Evolutionary conservation across 2,888 invertebrate species (phyloP).

Genomic region (Scrobipalpa atriplicella): DNA sequence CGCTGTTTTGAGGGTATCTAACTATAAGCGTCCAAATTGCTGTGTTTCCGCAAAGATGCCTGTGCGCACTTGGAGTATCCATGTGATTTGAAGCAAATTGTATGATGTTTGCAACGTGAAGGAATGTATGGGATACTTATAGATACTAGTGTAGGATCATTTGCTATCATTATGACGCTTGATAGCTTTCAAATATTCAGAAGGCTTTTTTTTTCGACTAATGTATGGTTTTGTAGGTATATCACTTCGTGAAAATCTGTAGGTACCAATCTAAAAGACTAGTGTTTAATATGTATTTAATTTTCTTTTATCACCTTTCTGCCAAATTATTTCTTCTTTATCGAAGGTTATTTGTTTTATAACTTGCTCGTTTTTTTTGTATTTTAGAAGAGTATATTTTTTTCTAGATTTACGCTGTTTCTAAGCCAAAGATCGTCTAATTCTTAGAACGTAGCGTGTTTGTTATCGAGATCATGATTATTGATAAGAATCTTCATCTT

Average conservation of each 20-base stretch:
- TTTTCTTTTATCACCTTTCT: no score
- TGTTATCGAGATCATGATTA: slow-evolving; percentile 2
- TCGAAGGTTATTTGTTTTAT: no score
- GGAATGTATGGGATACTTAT: slow-evolving; percentile 1
- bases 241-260: no score
- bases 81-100: not conserved
- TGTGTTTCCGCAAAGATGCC: slow-evolving; percentile 46
- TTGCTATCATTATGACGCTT: no score
- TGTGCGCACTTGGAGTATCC: slow-evolving; percentile 49
- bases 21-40: slow-evolving; percentile 46
- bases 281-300: no score
- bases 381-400: not conserved
- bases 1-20: slow-evolving; percentile 50
- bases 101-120: not conserved
- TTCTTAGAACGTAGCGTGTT: slow-evolving; percentile 1
- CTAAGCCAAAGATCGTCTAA: slow-evolving; percentile 3
- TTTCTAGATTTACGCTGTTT: not conserved
- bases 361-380: no score
- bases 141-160: not conserved
- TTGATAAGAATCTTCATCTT: not conserved
- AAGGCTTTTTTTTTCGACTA: no score
- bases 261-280: no score
- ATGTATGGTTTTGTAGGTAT: no score
- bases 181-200: no score
- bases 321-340: no score